Evolutionary conservation across 2,113 vertebrate genomes (phyloP), one percentile per base, ranked within the genome.

Genomic region (Nothobranchius kuhntae): DNA sequence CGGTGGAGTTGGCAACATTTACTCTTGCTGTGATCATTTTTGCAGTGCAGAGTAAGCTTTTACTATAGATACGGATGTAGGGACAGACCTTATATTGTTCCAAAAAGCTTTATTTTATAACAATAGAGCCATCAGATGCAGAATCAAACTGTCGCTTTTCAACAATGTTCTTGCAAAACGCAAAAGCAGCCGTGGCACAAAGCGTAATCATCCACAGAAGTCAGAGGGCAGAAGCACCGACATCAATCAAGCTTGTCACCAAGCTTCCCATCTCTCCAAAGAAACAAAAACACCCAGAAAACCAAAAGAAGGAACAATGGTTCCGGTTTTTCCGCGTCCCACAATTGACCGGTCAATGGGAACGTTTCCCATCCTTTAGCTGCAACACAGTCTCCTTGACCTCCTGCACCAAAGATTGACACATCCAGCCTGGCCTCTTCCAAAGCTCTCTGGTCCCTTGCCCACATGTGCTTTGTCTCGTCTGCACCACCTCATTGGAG

Each of bases 221-320:
- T 74, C 71, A 57, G 55, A 77, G 72, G 67, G 62, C 83, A 84
- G 71, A 59, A 79, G 67, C 72, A 3, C 42, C 14, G 74, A 80
- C 78, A 90, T 91, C 87, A 85, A 86, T 91, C 87, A 87, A 75
- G 72, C 75, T 80, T 90, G 85, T 85, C 85, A 80, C 65, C 36
- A 11, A 47, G 61, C 57, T 86, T 87, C 75, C 77, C 71, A 65
- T 83, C 78, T 70, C 14, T 73, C 35, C 66, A 77, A 78, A 73
- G 81, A 81, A 85, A 87, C 84, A 81, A 84, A 21, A 85, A 83
- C 60, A 1, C 63, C 72, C 80, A 69, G 47, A 3, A 86, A 82
- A 62, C 80, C 56, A 60, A 85, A 70, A 73, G 45, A 17, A 65
- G 40, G 44, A 62, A 86, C 89, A 88, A 89, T 82, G 65, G 75